Evolutionary conservation across 2,797 vertebrate species (phyloP).

Genomic region (Melanogrammus aeglefinus): DNA sequence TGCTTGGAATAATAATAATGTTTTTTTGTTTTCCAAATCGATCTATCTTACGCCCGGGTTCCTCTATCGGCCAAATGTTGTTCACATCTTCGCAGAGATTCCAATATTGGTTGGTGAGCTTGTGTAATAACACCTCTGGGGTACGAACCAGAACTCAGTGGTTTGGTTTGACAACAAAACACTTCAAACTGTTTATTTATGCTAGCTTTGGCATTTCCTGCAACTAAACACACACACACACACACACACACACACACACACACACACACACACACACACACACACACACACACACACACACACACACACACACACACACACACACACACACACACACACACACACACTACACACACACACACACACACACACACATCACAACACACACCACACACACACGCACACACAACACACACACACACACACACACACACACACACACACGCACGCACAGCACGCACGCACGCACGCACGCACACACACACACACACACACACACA

Average conservation of each 20-base stretch:
- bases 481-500: conserved; percentile 25
- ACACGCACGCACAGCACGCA: conserved; percentile 30
- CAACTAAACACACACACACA: conserved; percentile 19
- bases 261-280: background rate
- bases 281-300: background rate
- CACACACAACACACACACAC: conserved; percentile 26
- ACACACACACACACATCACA: background rate
- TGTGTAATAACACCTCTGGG: background rate
- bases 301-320: background rate
- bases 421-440: conserved; percentile 23
- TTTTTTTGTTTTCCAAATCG: no score
- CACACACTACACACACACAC: background rate
- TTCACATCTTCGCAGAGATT: background rate
- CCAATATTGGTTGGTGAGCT: background rate
- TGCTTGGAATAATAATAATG: background rate
- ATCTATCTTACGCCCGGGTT: background rate
- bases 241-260: background rate
- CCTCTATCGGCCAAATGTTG: background rate
- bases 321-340: background rate
- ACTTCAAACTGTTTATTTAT: conserved; percentile 32
- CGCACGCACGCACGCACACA: conserved; percentile 34
- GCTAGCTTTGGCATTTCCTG: conserved; percentile 48
- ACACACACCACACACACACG: conserved; percentile 19
- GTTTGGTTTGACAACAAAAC: conserved; percentile 5
- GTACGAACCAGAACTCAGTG: background rate